phyloP scores from a whole-genome alignment of 2,797 vertebrate species.

The Cottoperca gobio region DNA sequence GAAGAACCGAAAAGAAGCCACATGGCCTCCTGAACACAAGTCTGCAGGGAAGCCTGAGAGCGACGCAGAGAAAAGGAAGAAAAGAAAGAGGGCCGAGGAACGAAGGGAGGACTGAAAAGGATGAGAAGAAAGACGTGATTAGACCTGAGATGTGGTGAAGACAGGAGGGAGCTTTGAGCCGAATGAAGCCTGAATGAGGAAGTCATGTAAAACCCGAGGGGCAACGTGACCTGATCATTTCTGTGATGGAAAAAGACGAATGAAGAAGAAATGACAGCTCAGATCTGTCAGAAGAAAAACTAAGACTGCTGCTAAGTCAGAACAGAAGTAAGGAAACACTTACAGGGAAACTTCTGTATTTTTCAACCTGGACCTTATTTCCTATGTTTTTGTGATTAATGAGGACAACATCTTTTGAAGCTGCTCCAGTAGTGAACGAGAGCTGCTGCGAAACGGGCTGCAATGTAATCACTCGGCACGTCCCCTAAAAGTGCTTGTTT shows the following conservation, averaged over 20 bases:
- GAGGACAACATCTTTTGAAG: not conserved
- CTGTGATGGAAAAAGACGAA: not conserved
- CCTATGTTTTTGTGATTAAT: too few species aligned
- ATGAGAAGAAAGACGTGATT: not conserved
- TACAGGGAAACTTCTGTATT: not conserved
- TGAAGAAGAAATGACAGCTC: not conserved
- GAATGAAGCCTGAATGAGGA: constrained; percentile 12
- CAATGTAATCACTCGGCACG: too few species aligned
- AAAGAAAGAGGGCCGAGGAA: not conserved
- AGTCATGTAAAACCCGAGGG: not conserved
- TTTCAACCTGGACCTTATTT: too few species aligned
- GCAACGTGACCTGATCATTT: not conserved
- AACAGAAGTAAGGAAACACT: constrained; percentile 6
- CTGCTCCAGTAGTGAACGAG: not conserved
- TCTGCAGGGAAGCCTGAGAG: constrained; percentile 35
- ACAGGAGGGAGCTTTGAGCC: not conserved
- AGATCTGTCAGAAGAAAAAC: not conserved
- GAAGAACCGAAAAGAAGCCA: constrained; percentile 45
- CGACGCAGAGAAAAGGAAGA: not conserved
- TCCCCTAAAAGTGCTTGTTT: too few species aligned
- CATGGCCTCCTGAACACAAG: constrained; percentile 59
- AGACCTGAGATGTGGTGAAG: not conserved
- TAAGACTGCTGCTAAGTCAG: constrained; percentile 17
- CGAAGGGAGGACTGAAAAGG: not conserved
- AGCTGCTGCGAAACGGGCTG: not conserved